These are phyloP conservation scores for Halisarca cf. caerulea DNA, from an alignment of 37 sponge, comb jelly and placozoan genomes.

Conservation along the genomic window DNA sequence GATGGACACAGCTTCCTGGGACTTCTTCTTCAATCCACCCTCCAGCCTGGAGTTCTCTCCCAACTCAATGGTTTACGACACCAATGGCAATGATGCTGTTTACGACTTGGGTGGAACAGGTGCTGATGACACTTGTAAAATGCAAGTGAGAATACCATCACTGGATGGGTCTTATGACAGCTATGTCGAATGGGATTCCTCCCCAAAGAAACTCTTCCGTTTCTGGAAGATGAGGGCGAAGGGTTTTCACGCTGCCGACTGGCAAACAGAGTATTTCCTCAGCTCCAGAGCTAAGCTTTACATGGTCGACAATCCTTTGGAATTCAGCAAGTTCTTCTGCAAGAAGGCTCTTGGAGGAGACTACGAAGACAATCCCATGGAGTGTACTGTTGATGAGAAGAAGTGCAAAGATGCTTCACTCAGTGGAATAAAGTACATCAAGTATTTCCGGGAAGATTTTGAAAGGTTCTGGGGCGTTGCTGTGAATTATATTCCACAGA, in stretches of 20 bases:
- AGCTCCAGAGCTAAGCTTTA: neutral
- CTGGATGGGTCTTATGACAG: neutral
- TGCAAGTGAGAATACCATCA: neutral
- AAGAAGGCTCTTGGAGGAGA: neutral
- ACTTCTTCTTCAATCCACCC: neutral
- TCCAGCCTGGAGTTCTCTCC: neutral
- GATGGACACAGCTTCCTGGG: neutral
- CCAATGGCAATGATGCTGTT: neutral
- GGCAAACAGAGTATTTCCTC: neutral
- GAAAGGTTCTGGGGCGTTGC: too few species aligned
- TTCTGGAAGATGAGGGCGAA: neutral
- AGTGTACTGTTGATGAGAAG: too few species aligned
- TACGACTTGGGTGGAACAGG: neutral
- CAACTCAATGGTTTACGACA: neutral
- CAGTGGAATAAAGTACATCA: too few species aligned
- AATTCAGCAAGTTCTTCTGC: slow-evolving; percentile 11
- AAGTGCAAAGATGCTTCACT: too few species aligned
- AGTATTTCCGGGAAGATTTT: too few species aligned
- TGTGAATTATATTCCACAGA: too few species aligned
- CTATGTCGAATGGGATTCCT: neutral
- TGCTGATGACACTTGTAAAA: neutral
- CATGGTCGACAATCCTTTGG: neutral
- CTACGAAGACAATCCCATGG: neutral
- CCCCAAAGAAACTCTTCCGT: neutral
- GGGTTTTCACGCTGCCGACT: neutral